phyloP scores from a whole-genome alignment of 2,797 vertebrate genomes.

The Cygnus olor region DNA sequence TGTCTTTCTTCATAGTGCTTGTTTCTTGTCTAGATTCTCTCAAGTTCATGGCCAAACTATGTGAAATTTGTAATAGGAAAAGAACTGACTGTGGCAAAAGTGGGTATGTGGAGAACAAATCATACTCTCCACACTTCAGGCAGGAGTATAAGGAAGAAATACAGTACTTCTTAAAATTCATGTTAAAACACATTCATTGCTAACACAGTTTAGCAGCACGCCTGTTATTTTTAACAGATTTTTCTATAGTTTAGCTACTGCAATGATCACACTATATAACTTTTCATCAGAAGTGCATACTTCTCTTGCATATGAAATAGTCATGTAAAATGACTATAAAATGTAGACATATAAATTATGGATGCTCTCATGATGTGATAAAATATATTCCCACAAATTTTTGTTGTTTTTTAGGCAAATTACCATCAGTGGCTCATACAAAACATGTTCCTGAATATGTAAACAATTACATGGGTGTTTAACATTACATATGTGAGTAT shows the following conservation, averaged over 20 bases:
- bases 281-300: background rate
- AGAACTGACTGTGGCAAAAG: background rate
- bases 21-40: background rate
- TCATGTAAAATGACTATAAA: background rate
- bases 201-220: background rate
- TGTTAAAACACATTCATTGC: background rate
- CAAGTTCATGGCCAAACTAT: background rate
- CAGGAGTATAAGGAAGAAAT: slow-evolving; percentile 13
- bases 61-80: background rate
- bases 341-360: background rate
- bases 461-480: background rate
- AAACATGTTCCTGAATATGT: background rate
- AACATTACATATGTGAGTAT: background rate
- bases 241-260: background rate
- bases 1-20: background rate
- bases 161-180: background rate
- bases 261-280: background rate
- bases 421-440: background rate
- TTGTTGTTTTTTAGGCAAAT: background rate
- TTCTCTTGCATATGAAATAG: slow-evolving; percentile 16
- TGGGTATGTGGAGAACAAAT: slow-evolving; percentile 8
- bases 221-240: background rate
- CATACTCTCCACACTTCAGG: background rate
- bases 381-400: background rate
- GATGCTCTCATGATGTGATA: background rate